Percentiles rank a stretch among this genome's conserved stretches.
phyloP scores from a whole-genome alignment of 1,140 invertebrate species.

The Scaptomyza montana region DNA sequence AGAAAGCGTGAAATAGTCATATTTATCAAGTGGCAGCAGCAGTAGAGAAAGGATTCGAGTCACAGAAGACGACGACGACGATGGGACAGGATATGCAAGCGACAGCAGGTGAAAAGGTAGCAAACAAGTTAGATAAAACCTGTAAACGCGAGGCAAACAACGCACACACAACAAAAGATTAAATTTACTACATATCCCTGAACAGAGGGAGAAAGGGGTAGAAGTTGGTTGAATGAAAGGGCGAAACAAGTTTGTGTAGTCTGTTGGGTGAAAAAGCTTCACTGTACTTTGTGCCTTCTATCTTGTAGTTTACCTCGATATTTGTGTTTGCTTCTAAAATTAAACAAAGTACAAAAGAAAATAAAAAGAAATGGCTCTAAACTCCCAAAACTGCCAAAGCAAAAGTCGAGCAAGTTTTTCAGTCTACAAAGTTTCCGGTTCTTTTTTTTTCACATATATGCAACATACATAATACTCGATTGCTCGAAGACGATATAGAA shows the following conservation, averaged over 20 bases:
- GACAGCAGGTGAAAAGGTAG: slow-evolving; percentile 16
- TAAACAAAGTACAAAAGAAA: slow-evolving; percentile 65
- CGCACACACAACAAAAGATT: slow-evolving; percentile 64
- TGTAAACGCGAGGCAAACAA: slow-evolving; percentile 10
- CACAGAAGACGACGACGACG: slow-evolving; percentile 34
- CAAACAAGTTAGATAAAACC: slow-evolving; percentile 26
- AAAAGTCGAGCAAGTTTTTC: slow-evolving; percentile 36
- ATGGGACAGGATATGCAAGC: slow-evolving; percentile 33
- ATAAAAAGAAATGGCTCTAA: slow-evolving; percentile 23
- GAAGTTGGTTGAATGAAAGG: background rate
- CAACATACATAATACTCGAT: slow-evolving; percentile 1
- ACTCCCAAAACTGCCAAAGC: background rate
- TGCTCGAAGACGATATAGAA: background rate
- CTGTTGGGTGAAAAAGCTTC: slow-evolving; percentile 36
- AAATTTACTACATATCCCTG: slow-evolving; percentile 40
- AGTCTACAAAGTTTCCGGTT: slow-evolving; percentile 63
- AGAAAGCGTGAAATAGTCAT: slow-evolving; percentile 68
- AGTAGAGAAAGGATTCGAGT: slow-evolving; percentile 56
- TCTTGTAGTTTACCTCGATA: slow-evolving; percentile 14
- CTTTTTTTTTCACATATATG: background rate
- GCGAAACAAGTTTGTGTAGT: slow-evolving; percentile 11
- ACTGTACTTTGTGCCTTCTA: slow-evolving; percentile 40
- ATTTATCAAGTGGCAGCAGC: slow-evolving; percentile 68
- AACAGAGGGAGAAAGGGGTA: background rate
- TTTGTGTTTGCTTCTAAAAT: slow-evolving; percentile 73